Conservation (phyloP, 2,113 vertebrate genomes). For the Raja brachyura region DNA sequence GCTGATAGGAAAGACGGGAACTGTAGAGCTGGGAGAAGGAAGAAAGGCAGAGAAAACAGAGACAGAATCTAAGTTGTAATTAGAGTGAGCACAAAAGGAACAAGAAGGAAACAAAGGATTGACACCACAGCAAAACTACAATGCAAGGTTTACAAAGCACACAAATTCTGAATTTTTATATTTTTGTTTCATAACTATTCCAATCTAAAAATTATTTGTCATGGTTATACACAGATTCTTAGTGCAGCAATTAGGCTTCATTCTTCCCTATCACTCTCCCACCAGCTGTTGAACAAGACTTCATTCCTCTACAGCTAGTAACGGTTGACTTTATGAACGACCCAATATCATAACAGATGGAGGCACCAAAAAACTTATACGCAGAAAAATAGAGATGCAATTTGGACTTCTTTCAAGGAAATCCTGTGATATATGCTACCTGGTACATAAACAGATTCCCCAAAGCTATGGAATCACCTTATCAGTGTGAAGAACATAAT, state of each 20-base stretch:
- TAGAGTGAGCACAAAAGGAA: not conserved
- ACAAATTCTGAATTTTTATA: not conserved
- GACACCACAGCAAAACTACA: not conserved
- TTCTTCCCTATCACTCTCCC: not conserved
- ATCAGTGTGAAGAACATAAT: not conserved
- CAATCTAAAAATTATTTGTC: not conserved
- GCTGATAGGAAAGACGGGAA: slow-evolving; percentile 87
- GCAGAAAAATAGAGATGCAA: not conserved
- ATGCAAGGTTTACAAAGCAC: not conserved
- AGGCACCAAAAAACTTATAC: not conserved
- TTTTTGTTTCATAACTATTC: not conserved
- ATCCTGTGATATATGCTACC: not conserved
- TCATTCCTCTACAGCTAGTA: not conserved
- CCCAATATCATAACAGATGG: not conserved
- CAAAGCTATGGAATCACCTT: not conserved
- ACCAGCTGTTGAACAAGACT: not conserved
- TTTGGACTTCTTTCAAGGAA: not conserved
- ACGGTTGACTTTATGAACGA: not conserved
- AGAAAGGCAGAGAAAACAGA: slow-evolving; percentile 55
- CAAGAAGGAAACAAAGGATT: slow-evolving; percentile 26
- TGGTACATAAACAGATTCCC: not conserved
- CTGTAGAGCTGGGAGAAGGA: slow-evolving; percentile 73
- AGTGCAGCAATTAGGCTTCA: not conserved
- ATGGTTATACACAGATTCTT: not conserved
- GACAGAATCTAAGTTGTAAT: slow-evolving; percentile 39